These are phyloP conservation scores for Corydoras maculifer DNA, from an alignment of 2,113 vertebrate species.

Conservation along the genomic window DNA sequence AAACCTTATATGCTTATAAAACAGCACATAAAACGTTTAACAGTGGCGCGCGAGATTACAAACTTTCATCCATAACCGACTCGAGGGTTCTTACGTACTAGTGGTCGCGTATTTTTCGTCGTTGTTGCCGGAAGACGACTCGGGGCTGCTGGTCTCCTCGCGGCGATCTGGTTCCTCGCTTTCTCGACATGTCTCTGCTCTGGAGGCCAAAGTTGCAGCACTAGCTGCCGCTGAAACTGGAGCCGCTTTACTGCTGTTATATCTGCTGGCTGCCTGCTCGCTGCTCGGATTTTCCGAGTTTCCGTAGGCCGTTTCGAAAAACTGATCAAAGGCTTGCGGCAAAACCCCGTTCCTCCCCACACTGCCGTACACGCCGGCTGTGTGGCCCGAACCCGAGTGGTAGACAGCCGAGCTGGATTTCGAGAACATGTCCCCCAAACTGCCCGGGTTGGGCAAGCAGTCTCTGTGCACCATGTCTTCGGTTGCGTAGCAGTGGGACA, in stretches of 20 bases:
- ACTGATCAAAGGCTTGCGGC: constrained; percentile 96
- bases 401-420: constrained; percentile 80
- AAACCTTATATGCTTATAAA: constrained; percentile 99
- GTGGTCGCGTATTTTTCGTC: constrained; percentile 86
- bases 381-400: constrained; percentile 75
- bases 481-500: constrained; percentile 87
- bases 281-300: constrained; percentile 71
- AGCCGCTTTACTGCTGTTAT: constrained; percentile 63
- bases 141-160: constrained; percentile 86
- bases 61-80: constrained; percentile 70
- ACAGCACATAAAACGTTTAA: constrained; percentile 99
- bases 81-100: constrained; percentile 86
- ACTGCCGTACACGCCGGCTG: constrained; percentile 83
- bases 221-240: constrained; percentile 52
- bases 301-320: constrained; percentile 94
- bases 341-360: constrained; percentile 93
- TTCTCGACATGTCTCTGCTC: constrained; percentile 76
- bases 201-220: constrained; percentile 48
- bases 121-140: constrained; percentile 91
- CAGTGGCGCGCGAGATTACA: constrained; percentile 78
- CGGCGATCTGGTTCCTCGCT: constrained; percentile 68
- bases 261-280: constrained; percentile 77
- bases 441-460: constrained; percentile 77
- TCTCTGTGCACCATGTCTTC: constrained; percentile 96
- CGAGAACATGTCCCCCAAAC: constrained; percentile 85